Conservation (phyloP, 53 echinoderm and acorn worm species). For the Temnopleurus reevesii region DNA sequence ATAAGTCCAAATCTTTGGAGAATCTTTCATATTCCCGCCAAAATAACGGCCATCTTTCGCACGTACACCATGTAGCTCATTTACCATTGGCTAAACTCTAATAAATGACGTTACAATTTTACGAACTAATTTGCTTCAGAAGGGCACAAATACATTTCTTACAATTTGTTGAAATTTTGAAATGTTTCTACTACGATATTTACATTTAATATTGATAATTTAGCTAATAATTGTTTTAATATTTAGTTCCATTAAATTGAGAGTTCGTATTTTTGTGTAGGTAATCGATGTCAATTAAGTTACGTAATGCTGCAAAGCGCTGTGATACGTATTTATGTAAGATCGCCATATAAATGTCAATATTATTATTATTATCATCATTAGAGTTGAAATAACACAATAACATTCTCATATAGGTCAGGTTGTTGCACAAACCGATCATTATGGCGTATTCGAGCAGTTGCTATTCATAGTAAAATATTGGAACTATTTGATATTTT, state of each 20-base stretch:
- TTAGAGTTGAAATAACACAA: not conserved
- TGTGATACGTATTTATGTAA: too few species aligned
- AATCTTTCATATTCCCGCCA: not conserved
- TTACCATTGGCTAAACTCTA: conserved; percentile 16
- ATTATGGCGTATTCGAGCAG: not conserved
- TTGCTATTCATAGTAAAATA: not conserved
- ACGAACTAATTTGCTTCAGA: not conserved
- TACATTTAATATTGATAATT: too few species aligned
- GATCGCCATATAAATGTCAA: not conserved
- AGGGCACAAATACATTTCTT: not conserved
- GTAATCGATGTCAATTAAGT: too few species aligned
- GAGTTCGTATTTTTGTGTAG: too few species aligned
- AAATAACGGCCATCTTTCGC: not conserved
- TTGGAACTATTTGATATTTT: not conserved
- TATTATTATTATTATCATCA: not conserved
- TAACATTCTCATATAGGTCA: not conserved
- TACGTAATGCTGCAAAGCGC: too few species aligned
- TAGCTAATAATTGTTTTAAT: not conserved
- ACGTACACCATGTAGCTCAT: not conserved
- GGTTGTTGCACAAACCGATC: not conserved
- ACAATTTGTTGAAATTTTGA: not conserved
- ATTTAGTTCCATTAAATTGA: not conserved
- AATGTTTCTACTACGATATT: not conserved
- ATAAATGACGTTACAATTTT: conserved; percentile 5
- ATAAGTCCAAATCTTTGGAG: not conserved